These are phyloP conservation scores for Torymus aiolomorphi DNA, from an alignment of 2,888 invertebrate genomes.

Conservation along the genomic window DNA sequence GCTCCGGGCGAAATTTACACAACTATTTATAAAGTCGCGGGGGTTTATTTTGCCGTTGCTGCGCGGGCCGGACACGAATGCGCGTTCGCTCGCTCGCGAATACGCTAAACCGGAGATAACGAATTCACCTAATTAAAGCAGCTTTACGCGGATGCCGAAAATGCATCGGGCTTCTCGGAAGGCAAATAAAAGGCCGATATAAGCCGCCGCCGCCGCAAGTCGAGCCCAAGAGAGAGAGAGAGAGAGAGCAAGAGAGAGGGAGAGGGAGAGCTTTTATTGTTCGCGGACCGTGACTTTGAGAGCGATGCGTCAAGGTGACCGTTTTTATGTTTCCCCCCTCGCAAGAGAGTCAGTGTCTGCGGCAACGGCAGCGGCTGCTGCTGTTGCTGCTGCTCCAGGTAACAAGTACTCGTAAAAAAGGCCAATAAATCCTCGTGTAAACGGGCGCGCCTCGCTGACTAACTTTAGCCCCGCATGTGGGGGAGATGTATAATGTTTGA, in stretches of 20 bases:
- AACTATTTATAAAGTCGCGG: neutral
- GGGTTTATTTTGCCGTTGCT: constrained; percentile 18
- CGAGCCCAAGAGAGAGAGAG: neutral
- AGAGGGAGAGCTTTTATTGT: constrained; percentile 24
- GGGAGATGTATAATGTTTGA: neutral
- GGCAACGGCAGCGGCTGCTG: too few relatives aligned
- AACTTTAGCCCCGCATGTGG: constrained; percentile 28
- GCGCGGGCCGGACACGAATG: too few relatives aligned
- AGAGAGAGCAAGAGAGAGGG: too few relatives aligned
- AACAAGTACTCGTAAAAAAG: constrained; percentile 39
- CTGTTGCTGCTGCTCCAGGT: constrained; percentile 10
- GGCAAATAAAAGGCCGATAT: constrained; percentile 37
- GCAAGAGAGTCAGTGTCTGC: too few relatives aligned
- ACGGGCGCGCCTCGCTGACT: constrained; percentile 16
- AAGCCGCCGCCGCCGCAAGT: neutral
- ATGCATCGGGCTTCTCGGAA: constrained; percentile 33
- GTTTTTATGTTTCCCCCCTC: constrained; percentile 18
- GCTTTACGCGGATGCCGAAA: constrained; percentile 28
- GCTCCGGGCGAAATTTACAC: neutral
- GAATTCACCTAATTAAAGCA: constrained; percentile 47
- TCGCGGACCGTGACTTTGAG: constrained; percentile 49
- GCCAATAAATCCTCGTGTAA: constrained; percentile 36
- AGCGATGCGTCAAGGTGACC: constrained; percentile 44
- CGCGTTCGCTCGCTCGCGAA: neutral
- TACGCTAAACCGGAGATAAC: neutral